Percentiles rank a stretch among this genome's conserved stretches.
These are phyloP conservation scores for Pogonognathellus flavescens DNA, from an alignment of 1,140 invertebrate genomes.

Conservation along the genomic window DNA sequence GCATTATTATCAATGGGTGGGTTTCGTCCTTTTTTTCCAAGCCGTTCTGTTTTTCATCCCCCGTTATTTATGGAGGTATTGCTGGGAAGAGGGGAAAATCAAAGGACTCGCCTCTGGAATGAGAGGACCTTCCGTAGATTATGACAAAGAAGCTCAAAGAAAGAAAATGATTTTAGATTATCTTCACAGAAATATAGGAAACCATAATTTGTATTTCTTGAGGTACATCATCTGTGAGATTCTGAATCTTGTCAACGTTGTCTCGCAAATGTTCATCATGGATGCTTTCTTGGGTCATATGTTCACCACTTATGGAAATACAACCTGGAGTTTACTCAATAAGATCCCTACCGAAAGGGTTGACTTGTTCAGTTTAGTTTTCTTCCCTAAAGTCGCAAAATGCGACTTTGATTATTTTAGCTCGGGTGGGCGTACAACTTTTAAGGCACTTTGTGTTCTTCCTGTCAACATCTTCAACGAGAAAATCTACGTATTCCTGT, in stretches of 20 bases:
- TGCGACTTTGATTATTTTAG: too few species aligned
- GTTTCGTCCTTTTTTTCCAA: conserved; percentile 84
- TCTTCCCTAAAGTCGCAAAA: too few species aligned
- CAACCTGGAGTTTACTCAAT: conserved; percentile 63
- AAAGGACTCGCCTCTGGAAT: conserved; percentile 87
- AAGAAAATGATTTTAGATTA: conserved; percentile 19
- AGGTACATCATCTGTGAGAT: conserved; percentile 69
- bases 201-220: conserved; percentile 84
- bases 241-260: conserved; percentile 70
- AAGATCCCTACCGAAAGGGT: too few species aligned
- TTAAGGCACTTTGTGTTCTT: too few species aligned
- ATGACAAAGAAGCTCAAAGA: conserved; percentile 79
- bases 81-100: conserved; percentile 75
- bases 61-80: conserved; percentile 80
- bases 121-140: conserved; percentile 83
- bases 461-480: too few species aligned
- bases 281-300: conserved; percentile 80
- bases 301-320: conserved; percentile 79
- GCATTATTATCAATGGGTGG: conserved; percentile 95
- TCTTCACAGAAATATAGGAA: conserved; percentile 37
- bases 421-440: too few species aligned
- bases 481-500: too few species aligned
- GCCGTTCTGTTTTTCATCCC: conserved; percentile 81
- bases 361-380: too few species aligned
- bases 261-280: conserved; percentile 69